Percentiles rank a stretch among this genome's conserved stretches.
Evolutionary conservation across 1,140 invertebrate genomes (phyloP).

Genomic region (Trichonephila inaurata): DNA sequence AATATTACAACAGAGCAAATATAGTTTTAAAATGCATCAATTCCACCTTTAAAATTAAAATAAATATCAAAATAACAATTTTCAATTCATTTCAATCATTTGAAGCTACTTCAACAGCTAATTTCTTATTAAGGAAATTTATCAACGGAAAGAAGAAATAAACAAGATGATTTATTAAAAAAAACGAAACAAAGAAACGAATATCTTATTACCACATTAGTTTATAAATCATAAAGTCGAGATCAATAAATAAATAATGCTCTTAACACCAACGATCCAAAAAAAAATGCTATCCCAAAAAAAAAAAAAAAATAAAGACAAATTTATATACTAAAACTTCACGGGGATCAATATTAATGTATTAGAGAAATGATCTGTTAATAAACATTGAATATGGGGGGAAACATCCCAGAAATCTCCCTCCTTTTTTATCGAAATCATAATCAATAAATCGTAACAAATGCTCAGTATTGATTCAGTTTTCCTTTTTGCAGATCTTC

Average conservation of each 20-base stretch:
- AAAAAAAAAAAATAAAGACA: background rate
- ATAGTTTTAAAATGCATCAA: too few relatives aligned
- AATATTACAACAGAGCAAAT: too few relatives aligned
- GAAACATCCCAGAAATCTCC: conserved; percentile 1
- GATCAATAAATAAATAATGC: conserved; percentile 20
- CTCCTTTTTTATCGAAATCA: background rate
- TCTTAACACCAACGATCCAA: background rate
- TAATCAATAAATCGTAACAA: conserved; percentile 57
- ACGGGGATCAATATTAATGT: conserved; percentile 27
- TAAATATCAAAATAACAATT: too few relatives aligned
- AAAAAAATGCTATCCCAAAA: background rate
- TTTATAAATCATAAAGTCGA: conserved; percentile 6
- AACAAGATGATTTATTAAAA: background rate
- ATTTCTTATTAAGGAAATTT: too few relatives aligned
- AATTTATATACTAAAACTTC: background rate
- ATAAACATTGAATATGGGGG: conserved; percentile 3
- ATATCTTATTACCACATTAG: background rate
- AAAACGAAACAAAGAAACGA: background rate
- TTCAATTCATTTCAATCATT: too few relatives aligned
- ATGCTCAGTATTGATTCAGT: conserved; percentile 51
- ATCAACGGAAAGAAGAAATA: background rate
- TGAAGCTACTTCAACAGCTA: too few relatives aligned
- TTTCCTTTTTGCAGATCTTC: conserved; percentile 36
- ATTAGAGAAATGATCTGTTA: conserved; percentile 45
- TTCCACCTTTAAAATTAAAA: too few relatives aligned